Percentiles rank a stretch among this genome's conserved stretches.
These are phyloP conservation scores for Rachycentron canadum DNA, from an alignment of 2,797 vertebrate genomes.

Conservation along the genomic window DNA sequence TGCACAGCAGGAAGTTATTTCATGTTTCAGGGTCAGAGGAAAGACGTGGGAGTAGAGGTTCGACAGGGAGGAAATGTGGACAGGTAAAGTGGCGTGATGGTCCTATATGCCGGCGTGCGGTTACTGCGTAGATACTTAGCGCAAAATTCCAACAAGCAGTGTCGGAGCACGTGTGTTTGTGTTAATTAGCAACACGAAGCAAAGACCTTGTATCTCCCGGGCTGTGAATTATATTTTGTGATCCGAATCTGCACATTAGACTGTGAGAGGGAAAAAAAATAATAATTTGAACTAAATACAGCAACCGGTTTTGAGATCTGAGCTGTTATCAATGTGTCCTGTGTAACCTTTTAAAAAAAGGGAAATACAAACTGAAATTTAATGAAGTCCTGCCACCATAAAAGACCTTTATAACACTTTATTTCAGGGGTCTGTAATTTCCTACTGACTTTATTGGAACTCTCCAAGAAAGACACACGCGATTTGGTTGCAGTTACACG, in stretches of 20 bases:
- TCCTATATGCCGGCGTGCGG: neutral
- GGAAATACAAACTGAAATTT: too few species aligned
- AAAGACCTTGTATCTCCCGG: neutral
- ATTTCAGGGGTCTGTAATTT: too few species aligned
- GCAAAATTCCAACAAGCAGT: neutral
- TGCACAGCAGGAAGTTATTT: constrained; percentile 91
- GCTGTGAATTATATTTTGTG: neutral
- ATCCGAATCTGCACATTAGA: neutral
- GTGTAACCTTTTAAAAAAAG: too few species aligned
- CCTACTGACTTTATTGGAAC: too few species aligned
- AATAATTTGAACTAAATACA: neutral
- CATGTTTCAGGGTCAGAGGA: constrained; percentile 31
- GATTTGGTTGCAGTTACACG: too few species aligned
- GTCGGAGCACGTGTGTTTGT: constrained; percentile 3
- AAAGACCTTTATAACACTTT: too few species aligned
- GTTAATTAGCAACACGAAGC: too few species aligned
- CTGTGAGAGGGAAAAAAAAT: too few species aligned
- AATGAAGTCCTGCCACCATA: too few species aligned
- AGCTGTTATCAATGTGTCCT: neutral
- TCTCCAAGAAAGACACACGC: too few species aligned
- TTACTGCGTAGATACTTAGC: neutral
- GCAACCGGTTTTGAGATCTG: neutral
- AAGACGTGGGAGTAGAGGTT: constrained; percentile 19
- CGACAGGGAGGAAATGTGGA: constrained; percentile 1
- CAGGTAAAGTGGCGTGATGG: neutral